Base-by-base conservation (phyloP, 2,888 invertebrate genomes). In the Tipula vernalis region DNA sequence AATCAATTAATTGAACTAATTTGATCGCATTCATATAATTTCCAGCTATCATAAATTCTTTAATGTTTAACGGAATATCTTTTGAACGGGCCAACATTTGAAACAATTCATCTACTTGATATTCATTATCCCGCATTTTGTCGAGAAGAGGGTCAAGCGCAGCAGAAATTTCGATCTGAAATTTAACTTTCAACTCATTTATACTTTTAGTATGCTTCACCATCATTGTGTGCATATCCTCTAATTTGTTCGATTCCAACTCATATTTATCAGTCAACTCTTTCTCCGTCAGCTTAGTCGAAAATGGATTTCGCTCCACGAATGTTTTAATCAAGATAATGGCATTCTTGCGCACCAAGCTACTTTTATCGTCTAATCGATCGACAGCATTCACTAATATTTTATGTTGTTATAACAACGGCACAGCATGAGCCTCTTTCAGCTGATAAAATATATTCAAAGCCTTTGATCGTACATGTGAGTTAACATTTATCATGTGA, bases 241-340 rank as follows among this genome's bases (percentile, higher is more conserved):
- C 89, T 89, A 91, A 90, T 87, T 90, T 90, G 87, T 90, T 87
- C 87, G 89, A 89, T 89, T 92, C 89, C 87, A 90, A 90, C 36
- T 93, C 91, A 88, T 93, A 93, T 88, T 95, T 92, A 86, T 94
- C 93, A 57, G 94, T 93, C 18, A 96, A 91, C 88, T 95, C 94
- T 86, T 93, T 93, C 5, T 91, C 87, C 0, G 91, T 90, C 0
- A 91, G 87, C 86, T 87, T 95, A 0, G 95, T 94, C n/a, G 96
- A 95, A 91, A 95, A 98, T 4, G 97, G 96, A 92, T 99, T 98
- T 88, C 95, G 94, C 90, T 96, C 95, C 71, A 99, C 92, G 90
- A 98, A 95, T 15, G 95, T 93, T 92, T 94, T 91, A 2, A 93
- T 90, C 28, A 91, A 86, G 86, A 90, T 89, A 15, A 92, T 94